Evolutionary conservation across 1,140 invertebrate species (phyloP), one percentile per base, ranked within the genome.

Genomic region (Anagrus nilaparvatae): DNA sequence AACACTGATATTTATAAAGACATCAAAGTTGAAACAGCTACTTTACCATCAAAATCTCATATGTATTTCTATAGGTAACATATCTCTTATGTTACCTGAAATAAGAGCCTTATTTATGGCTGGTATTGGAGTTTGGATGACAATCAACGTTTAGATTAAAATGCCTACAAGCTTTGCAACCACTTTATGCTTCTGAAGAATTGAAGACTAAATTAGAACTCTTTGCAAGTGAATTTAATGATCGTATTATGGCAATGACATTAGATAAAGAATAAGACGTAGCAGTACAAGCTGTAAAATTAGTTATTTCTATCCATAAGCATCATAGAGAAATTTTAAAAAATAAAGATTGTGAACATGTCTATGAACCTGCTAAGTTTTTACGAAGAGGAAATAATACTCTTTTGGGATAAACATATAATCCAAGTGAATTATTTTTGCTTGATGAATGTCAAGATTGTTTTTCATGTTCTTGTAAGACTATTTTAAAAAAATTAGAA

Each of bases 201-300:
- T 67, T 97, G 1, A 94, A 96, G 62, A 82, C 84, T 1, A 97
- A 97, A 68, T 68, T 99, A 50, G 96, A 99, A 65, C 69, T 99
- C 18, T 99, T 99, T 58, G 98, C 96, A 0, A 94, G 90, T 57
- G 97, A 99, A 72, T 99, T 99, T 61, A 99, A 99, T 69, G 95
- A 99, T 62, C 78, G 97, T 47, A 95, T 99, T 55, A 93, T 99
- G 18, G 87, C 92, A 24, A 99, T 99, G 97, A 95, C 97, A 1
- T 66, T 97, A 24, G 97, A 99, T 63, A 97, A 96, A 63, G 96
- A 99, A 59, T 93, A 89, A 52, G 96, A 99, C 58, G 95, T 99
- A 2, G 94, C 94, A 13, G 94, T 99, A 0, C 90, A 97, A 60
- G 94, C 94, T 31, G 94, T 98, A 0, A 83, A 83, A 58, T 69